Conservation (phyloP, 2,113 vertebrate species). For the Alligator sinensis region DNA sequence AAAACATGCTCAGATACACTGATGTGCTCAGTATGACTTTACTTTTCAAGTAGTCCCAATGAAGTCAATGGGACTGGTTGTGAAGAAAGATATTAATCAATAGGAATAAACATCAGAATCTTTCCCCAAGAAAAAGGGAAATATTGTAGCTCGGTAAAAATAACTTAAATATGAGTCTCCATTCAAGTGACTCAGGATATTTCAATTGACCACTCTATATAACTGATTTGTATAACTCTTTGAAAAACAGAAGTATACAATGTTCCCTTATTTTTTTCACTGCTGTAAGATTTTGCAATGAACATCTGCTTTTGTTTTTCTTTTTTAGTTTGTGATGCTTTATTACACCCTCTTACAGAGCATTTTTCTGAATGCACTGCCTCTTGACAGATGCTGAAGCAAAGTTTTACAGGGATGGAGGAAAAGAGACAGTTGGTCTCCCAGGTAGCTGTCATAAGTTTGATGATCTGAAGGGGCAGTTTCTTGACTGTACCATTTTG, state of each 20-base stretch:
- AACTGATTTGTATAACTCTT: background rate
- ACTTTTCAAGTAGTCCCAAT: background rate
- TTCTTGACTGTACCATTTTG: background rate
- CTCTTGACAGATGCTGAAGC: background rate
- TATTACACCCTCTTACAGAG: background rate
- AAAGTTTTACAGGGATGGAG: background rate
- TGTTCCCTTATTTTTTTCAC: background rate
- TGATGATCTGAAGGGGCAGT: background rate
- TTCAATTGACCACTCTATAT: background rate
- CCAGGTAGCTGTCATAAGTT: background rate
- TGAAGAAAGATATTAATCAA: background rate
- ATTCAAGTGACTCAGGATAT: background rate
- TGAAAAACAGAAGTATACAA: background rate
- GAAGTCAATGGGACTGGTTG: background rate
- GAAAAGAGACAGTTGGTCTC: background rate
- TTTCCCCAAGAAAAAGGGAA: background rate
- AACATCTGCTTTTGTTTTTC: background rate
- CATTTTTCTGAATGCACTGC: background rate
- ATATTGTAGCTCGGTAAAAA: background rate
- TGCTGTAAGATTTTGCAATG: background rate
- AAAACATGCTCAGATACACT: background rate
- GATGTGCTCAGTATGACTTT: background rate
- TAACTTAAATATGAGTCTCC: background rate
- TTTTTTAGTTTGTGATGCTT: background rate
- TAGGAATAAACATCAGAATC: background rate